Evolutionary conservation across 1,140 invertebrate species (phyloP).

Genomic region (Chrysomallon squamiferum): DNA sequence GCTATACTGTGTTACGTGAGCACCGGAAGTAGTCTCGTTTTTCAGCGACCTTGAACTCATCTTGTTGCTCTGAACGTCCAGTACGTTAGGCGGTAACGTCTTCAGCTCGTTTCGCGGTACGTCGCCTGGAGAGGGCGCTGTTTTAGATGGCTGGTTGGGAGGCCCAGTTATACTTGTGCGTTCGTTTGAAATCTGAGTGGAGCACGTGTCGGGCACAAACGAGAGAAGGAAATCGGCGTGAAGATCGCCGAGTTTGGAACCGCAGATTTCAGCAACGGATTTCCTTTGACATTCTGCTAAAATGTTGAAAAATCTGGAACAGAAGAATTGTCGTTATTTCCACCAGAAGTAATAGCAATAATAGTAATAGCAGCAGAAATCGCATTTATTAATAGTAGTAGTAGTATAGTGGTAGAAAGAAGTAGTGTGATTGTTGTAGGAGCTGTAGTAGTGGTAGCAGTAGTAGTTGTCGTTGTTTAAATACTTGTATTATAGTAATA

Average conservation of each 20-base stretch:
- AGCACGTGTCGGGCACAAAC: constrained; percentile 16
- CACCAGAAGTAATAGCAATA: background rate
- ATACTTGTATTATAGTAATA: too few species aligned
- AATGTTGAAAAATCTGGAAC: constrained; percentile 12
- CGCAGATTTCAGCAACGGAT: constrained; percentile 9
- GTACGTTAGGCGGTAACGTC: too few species aligned
- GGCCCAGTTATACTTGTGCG: too few species aligned
- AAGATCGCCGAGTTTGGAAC: constrained; percentile 9
- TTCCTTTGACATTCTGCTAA: constrained; percentile 17
- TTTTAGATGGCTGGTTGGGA: too few species aligned
- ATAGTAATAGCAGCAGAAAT: background rate
- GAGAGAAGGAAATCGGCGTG: constrained; percentile 20
- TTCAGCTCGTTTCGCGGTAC: too few species aligned
- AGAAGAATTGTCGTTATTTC: background rate
- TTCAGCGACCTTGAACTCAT: too few species aligned
- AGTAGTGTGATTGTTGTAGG: background rate
- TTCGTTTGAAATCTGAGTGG: background rate
- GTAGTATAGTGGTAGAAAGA: too few species aligned
- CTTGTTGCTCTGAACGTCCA: too few species aligned
- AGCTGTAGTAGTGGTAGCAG: background rate
- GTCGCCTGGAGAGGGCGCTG: too few species aligned
- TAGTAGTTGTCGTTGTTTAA: too few species aligned
- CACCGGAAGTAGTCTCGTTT: too few species aligned
- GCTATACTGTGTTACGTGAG: too few species aligned
- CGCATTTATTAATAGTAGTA: background rate